Percentiles rank a stretch among this genome's conserved stretches.
Conservation (phyloP, 2,113 vertebrate genomes). For the Petrocephalus zakoni region DNA sequence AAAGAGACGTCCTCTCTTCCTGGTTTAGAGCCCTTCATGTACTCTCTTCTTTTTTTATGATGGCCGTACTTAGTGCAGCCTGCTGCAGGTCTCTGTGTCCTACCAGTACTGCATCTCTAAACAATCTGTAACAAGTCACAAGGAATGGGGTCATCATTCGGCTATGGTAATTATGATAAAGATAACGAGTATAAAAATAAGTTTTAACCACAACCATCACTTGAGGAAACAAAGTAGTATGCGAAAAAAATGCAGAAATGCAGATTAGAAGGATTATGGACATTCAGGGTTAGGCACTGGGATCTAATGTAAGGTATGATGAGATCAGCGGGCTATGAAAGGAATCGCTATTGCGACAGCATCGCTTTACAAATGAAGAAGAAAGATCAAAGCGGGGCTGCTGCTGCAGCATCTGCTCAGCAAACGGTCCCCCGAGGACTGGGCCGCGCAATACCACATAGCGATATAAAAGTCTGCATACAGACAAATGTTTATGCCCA, state of each 20-base stretch:
- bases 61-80: background rate
- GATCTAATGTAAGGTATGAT: background rate
- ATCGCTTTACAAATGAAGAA: background rate
- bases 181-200: background rate
- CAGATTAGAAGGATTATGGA: background rate
- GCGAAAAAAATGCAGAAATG: background rate
- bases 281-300: background rate
- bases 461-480: no score
- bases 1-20: constrained; percentile 10
- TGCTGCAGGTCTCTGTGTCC: background rate
- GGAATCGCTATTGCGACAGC: background rate
- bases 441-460: background rate
- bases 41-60: constrained; percentile 26
- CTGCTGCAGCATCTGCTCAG: background rate
- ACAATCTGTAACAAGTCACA: background rate
- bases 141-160: background rate
- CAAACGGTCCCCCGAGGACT: background rate
- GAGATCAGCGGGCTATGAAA: background rate
- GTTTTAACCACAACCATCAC: background rate
- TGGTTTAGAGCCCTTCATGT: constrained; percentile 12
- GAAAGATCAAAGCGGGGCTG: background rate
- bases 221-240: background rate
- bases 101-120: background rate
- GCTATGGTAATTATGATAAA: background rate
- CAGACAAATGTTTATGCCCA: no score